Percentiles rank a stretch among this genome's conserved stretches.
phyloP scores from a whole-genome alignment of 2,797 vertebrate genomes.

The Podargus strigoides region DNA sequence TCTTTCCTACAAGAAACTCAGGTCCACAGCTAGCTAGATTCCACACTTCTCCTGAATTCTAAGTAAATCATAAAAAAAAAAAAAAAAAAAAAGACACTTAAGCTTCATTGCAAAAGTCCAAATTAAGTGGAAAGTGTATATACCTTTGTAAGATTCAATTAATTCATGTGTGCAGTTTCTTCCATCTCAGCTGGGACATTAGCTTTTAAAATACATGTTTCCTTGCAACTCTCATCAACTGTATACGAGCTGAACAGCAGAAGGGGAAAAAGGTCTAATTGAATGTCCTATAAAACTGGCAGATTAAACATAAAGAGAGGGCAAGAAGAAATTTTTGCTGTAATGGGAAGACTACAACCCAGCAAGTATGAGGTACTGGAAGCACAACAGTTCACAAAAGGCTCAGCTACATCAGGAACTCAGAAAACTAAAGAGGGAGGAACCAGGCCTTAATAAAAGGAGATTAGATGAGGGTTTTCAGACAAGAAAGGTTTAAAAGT shows the following conservation, averaged over 20 bases:
- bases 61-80: background rate
- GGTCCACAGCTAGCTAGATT: background rate
- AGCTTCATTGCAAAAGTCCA: background rate
- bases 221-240: conserved; percentile 62
- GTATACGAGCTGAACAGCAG: conserved; percentile 57
- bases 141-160: conserved; percentile 56
- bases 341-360: background rate
- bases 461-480: background rate
- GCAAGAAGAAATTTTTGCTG: background rate
- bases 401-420: background rate
- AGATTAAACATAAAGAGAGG: background rate
- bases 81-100: background rate
- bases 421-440: background rate
- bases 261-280: conserved; percentile 50
- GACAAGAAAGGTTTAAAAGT: background rate
- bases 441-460: background rate
- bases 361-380: background rate
- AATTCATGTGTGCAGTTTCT: conserved; percentile 40
- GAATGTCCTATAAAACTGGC: background rate
- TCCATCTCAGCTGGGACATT: conserved; percentile 56
- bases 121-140: conserved; percentile 33
- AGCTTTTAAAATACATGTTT: conserved; percentile 54
- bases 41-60: background rate
- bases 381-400: background rate
- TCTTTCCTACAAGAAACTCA: background rate